A percentile compares a stretch with the other conserved stretches of the same genome.
Evolutionary conservation across 2,888 invertebrate genomes (phyloP).

Genomic region (Pammene aurita): DNA sequence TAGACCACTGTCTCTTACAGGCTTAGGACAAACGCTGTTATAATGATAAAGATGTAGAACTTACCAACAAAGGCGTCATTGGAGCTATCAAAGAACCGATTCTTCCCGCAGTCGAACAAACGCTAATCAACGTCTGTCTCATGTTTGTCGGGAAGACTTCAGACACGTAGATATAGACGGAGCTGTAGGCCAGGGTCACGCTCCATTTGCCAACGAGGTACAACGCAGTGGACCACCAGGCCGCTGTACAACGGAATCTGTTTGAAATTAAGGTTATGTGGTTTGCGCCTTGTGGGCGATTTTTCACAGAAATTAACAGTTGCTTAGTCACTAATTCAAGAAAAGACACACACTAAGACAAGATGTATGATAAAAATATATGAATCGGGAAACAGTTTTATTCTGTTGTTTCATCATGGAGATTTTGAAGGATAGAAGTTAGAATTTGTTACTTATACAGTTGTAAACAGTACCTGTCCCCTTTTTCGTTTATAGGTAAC

Average conservation of each 20-base stretch:
- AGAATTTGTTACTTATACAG: too few species aligned
- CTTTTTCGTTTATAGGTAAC: too few species aligned
- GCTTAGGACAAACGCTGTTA: too few species aligned
- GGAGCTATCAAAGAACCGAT: conserved; percentile 87
- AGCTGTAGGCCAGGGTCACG: conserved; percentile 86
- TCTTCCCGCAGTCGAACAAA: conserved; percentile 86
- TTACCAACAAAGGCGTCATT: conserved; percentile 83
- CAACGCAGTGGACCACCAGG: conserved; percentile 81
- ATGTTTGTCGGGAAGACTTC: conserved; percentile 88
- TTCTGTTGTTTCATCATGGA: too few species aligned
- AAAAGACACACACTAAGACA: neutral
- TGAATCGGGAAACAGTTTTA: too few species aligned
- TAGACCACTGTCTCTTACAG: conserved; percentile 81
- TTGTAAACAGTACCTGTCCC: too few species aligned
- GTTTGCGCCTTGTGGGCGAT: conserved; percentile 39
- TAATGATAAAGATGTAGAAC: neutral
- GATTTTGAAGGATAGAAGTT: too few species aligned
- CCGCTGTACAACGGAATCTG: conserved; percentile 61
- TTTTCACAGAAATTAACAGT: neutral
- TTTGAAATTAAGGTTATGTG: conserved; percentile 45
- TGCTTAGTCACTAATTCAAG: neutral
- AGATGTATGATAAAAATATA: too few species aligned
- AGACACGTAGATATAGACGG: conserved; percentile 86
- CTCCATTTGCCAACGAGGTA: conserved; percentile 87
- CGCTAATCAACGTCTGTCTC: conserved; percentile 86